Evolutionary conservation across 2,797 vertebrate species (phyloP), one percentile per base, ranked within the genome.

Genomic region (Enteromius paludinosus): DNA sequence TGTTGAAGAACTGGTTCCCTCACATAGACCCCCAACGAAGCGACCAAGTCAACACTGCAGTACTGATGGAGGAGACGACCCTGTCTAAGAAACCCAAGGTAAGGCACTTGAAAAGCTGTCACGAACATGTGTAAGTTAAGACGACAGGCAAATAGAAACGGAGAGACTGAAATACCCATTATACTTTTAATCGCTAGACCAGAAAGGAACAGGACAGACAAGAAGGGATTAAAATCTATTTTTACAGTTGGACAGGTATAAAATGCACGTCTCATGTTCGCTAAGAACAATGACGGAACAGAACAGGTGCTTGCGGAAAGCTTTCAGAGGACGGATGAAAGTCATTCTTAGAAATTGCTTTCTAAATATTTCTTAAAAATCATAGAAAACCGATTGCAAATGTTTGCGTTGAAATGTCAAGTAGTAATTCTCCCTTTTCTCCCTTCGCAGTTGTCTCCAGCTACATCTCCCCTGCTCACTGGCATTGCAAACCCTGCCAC

Each of bases 1-100:
- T 96, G 95, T 90, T 96, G 85, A 95, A 94, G 88, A 94, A 90
- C 90, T 95, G 95, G 95, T 96, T 96, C 86, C 95, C 95, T 79
- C 90, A 95, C 61, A 89, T 95, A 68, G 93, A 93, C 87, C 89
- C 93, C 83, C 86, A 77, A 70, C 64, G 35, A 61, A 75, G 82
- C 69, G 89, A 93, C 71, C 93, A 93, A 87, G 73, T 56, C 8
- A 71, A 85, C 41, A 82, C 84, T 84, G 69, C 88, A 56, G 76
- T 66, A 9, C 88, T 88, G 85, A 90, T 90, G 33, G 92, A 94
- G 79, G 91, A 92, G 81, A 81, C 83, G 0, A 70, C 84, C 72
- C 89, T 89, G 20, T 83, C 91, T 86, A 96, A 96, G 92, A 95
- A 92, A 92, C 90, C 68, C 30, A 96, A 95, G 94, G 95, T 83